Evolutionary conservation across 2,797 vertebrate genomes (phyloP), one percentile per base, ranked within the genome.

Genomic region (Adrianichthys oophorus): DNA sequence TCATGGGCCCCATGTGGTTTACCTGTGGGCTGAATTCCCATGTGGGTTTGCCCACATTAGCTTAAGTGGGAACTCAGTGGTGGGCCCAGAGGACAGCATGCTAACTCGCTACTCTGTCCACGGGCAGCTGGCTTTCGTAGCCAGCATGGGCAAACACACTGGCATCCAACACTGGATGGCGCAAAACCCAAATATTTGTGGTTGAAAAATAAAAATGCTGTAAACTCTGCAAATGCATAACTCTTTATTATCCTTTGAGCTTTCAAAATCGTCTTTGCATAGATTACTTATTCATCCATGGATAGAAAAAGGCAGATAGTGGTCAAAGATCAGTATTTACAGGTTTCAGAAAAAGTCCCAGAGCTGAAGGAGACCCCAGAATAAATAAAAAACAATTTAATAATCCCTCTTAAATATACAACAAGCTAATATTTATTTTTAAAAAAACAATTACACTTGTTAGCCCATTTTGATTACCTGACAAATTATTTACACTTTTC

Each of bases 311-410:
- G 48, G 64, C 48, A 75, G 55, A 79, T 5, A 76, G 80, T 72
- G 72, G 76, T 82, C 68, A 76, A 47, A 69, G 56, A 69, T 59
- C 67, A 3, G 56, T 21, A 64, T 50, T 65, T 59, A 63, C 53
- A 72, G 48, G 74, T 80, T 76, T 68, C 71, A 40, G 58, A 41
- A 65, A 56, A 67, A 51, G 50, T 44, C 62, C 48, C 69, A 56
- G 62, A 17, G 46, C 41, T 62, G 53, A 60, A 70, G 70, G 16
- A 58, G n/a, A 69, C 69, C 16, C 62, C 62, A 52, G 63, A 88
- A 89, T 89, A 87, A 88, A 90, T 88, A 87, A 80, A 59, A 49
- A 74, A 47, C 65, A 63, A 69, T 60, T 70, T 14, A 32, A 75
- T 19, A 52, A 54, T 16, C 57, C 68, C 47, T 45, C 18, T 80